phyloP scores from a whole-genome alignment of 2,888 invertebrate species.

The Embidobia sp. region DNA sequence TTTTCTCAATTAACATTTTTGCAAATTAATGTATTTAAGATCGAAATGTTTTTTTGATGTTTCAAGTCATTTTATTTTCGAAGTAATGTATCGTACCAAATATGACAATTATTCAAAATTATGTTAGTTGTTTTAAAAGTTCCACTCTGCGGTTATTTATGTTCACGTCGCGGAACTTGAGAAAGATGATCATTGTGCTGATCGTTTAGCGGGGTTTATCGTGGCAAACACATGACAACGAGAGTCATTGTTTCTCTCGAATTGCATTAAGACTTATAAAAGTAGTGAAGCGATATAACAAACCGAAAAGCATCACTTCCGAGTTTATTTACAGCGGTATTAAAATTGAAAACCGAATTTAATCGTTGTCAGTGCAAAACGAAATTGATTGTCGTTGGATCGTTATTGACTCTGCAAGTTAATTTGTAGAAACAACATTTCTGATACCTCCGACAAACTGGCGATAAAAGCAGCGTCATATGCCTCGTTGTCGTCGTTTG shows the following conservation, averaged over 20 bases:
- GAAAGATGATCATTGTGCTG: constrained; percentile 55
- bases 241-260: constrained; percentile 45
- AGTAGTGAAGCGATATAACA: constrained; percentile 20
- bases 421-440: constrained; percentile 1
- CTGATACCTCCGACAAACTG: too few species aligned
- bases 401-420: background rate
- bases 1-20: too few species aligned
- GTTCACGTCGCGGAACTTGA: constrained; percentile 46
- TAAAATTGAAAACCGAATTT: constrained; percentile 11
- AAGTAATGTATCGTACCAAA: constrained; percentile 9
- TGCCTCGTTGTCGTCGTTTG: background rate
- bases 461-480: background rate
- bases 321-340: constrained; percentile 21
- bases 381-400: constrained; percentile 10
- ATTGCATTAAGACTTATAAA: constrained; percentile 41
- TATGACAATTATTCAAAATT: constrained; percentile 45
- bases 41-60: background rate
- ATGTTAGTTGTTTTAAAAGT: constrained; percentile 22
- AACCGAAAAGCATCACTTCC: background rate
- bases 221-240: constrained; percentile 17
- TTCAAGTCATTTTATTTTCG: background rate
- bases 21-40: too few species aligned
- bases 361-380: background rate
- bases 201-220: constrained; percentile 52
- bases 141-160: constrained; percentile 35